phyloP scores from a whole-genome alignment of 2,888 invertebrate species.

The Pecten maximus region DNA sequence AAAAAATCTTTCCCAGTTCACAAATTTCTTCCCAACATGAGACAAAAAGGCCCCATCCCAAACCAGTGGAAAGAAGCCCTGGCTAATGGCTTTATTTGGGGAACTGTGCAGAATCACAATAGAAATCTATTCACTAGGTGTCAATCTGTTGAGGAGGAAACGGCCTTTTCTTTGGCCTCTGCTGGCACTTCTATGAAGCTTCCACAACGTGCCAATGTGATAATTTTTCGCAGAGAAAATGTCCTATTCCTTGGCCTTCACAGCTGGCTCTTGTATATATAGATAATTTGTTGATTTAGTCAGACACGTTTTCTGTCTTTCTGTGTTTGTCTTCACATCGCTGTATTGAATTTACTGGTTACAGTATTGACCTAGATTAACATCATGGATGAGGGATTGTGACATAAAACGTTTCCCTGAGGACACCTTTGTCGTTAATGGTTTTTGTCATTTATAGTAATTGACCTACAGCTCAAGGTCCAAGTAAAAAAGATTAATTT shows the following conservation, averaged over 20 bases:
- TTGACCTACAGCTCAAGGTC: neutral
- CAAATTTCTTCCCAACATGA: too few species aligned
- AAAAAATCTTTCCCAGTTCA: too few species aligned
- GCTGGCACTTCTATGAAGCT: too few species aligned
- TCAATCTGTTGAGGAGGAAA: neutral
- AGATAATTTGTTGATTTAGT: neutral
- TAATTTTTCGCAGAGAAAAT: too few species aligned
- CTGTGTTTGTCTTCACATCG: neutral
- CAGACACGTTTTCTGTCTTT: neutral
- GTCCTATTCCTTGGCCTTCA: too few species aligned
- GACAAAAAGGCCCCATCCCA: too few species aligned
- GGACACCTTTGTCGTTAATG: neutral
- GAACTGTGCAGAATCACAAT: neutral
- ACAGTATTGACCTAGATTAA: neutral
- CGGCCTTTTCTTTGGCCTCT: neutral
- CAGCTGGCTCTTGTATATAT: neutral
- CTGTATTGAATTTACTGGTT: neutral
- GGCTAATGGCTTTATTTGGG: neutral
- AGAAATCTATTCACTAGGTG: neutral
- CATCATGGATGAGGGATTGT: neutral
- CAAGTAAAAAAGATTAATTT: too few species aligned
- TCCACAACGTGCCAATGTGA: too few species aligned
- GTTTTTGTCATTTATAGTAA: neutral
- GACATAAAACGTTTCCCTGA: neutral
- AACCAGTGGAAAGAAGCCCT: too few species aligned